Percentiles rank a stretch among this genome's conserved stretches.
Evolutionary conservation across 2,888 invertebrate genomes (phyloP).

Genomic region (Mythimna albipuncta): DNA sequence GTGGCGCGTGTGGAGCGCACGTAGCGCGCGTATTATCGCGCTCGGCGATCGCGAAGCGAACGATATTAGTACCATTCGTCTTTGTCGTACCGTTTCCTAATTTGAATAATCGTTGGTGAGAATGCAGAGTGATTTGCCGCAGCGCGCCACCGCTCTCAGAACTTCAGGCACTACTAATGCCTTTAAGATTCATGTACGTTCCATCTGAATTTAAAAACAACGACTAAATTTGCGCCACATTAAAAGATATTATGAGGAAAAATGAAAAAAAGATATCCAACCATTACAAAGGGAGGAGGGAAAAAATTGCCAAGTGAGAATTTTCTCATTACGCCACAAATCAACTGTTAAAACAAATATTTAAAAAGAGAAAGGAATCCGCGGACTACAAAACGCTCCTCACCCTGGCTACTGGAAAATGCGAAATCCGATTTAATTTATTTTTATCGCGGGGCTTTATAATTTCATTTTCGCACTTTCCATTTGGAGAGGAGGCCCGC

Average conservation of each 20-base stretch:
- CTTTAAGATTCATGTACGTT: conserved; percentile 61
- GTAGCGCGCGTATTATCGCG: conserved; percentile 83
- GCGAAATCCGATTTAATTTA: conserved; percentile 91
- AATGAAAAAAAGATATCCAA: conserved; percentile 71
- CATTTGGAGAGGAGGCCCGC: conserved; percentile 88
- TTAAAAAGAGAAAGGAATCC: conserved; percentile 88
- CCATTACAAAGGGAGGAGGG: conserved; percentile 74
- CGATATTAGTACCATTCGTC: conserved; percentile 90
- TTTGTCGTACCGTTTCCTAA: conserved; percentile 90
- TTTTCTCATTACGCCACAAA: conserved; percentile 89
- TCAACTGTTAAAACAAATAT: conserved; percentile 90
- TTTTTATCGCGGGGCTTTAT: conserved; percentile 91
- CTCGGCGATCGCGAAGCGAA: conserved; percentile 82
- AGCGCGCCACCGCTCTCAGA: conserved; percentile 71
- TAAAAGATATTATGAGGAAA: conserved; percentile 63
- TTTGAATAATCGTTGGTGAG: conserved; percentile 90
- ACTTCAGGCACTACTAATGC: conserved; percentile 61
- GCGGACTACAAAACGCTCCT: conserved; percentile 87
- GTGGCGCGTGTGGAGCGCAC: conserved; percentile 87
- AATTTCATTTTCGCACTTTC: conserved; percentile 91
- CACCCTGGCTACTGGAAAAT: conserved; percentile 88
- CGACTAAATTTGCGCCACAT: conserved; percentile 48
- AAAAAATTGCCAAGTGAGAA: conserved; percentile 85
- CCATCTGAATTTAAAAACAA: conserved; percentile 57
- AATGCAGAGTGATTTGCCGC: conserved; percentile 87